Evolutionary conservation across 2,888 invertebrate species (phyloP), one percentile per base, ranked within the genome.

Genomic region (Pandemis corylana): DNA sequence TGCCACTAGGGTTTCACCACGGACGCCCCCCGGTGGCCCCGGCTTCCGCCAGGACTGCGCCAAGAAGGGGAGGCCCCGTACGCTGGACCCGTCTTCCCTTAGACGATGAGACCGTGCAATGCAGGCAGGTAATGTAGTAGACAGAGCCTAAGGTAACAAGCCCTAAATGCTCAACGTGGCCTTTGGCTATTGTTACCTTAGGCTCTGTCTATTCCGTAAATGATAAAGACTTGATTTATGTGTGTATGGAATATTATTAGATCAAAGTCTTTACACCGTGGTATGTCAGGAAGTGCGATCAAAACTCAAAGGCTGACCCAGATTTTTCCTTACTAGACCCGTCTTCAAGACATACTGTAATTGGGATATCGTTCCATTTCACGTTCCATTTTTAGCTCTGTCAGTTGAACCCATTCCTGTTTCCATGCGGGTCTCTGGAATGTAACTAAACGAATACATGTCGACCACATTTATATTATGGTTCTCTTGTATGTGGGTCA

Each of bases 331-430:
- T n/a, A 15, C 49, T 53, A 20, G n/a, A 56, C 20, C 7, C 56
- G 56, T 51, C 51, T 41, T 68, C 41, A 42, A 69, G 69, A 65
- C 64, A 72, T 67, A 62, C 67, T 68, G 72, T 67, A 59, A 64
- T 69, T 73, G 64, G 64, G 73, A 68, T 65, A 69, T 36, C 51
- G 69, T 41, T 74, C 74, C 51, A 74, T 65, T 70, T 74, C 65
- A 15, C 65, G 51, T 20, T 74, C 69, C 74, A 74, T 61, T 74
- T 70, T 53, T 74, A 74, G 69, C 73, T 10, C 46, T 7, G 56
- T 56, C 6, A 56, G 56, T 56, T 9, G 56, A 20, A 20, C 15
- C 56, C 56, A 56, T 20, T 42, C 49, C 69, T 51, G 74, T 74
- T 59, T 61, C 71, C 53, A 62, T 66, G 75, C 70, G 69, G 69